A percentile compares a stretch with the other conserved stretches of the same genome.
Evolutionary conservation across 1,140 invertebrate genomes (phyloP).

Genomic region (Drosophila virilis): DNA sequence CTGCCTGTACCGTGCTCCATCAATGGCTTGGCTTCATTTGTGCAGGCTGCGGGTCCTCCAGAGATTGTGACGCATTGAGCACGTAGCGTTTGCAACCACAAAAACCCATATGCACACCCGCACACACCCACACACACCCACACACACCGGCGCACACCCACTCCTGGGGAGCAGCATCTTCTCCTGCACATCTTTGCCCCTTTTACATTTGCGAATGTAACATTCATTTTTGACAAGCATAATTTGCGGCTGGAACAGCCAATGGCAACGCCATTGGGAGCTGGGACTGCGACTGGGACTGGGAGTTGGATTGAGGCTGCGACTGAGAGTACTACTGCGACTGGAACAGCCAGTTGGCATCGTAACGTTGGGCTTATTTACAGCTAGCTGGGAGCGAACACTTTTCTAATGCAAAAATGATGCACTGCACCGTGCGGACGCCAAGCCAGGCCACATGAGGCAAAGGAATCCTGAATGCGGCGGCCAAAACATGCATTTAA

Average conservation of each 20-base stretch:
- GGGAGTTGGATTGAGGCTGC: neutral
- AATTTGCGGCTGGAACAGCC: conserved; percentile 66
- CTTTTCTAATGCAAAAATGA: conserved; percentile 82
- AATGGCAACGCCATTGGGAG: conserved; percentile 32
- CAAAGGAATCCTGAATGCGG: conserved; percentile 41
- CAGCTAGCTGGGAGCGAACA: conserved; percentile 67
- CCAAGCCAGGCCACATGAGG: conserved; percentile 49
- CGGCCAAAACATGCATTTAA: conserved; percentile 69
- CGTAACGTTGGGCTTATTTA: conserved; percentile 62
- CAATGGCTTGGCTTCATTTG: conserved; percentile 43
- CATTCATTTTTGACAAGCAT: conserved; percentile 82
- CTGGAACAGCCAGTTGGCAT: conserved; percentile 6
- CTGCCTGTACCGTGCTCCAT: conserved; percentile 1
- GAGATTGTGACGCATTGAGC: conserved; percentile 77
- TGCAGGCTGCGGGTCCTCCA: conserved; percentile 32
- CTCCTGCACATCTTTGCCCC: conserved; percentile 13
- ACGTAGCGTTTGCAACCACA: conserved; percentile 67
- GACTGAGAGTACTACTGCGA: conserved; percentile 13
- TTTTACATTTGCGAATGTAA: conserved; percentile 66
- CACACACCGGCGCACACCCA: conserved; percentile 12
- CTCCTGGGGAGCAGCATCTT: conserved; percentile 20
- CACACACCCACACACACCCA: conserved; percentile 3
- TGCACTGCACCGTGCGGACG: conserved; percentile 71
- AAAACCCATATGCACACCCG: conserved; percentile 47
- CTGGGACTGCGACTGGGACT: conserved; percentile 38